Evolutionary conservation across 2,888 invertebrate genomes (phyloP).

Genomic region (Carterocephalus palaemon): DNA sequence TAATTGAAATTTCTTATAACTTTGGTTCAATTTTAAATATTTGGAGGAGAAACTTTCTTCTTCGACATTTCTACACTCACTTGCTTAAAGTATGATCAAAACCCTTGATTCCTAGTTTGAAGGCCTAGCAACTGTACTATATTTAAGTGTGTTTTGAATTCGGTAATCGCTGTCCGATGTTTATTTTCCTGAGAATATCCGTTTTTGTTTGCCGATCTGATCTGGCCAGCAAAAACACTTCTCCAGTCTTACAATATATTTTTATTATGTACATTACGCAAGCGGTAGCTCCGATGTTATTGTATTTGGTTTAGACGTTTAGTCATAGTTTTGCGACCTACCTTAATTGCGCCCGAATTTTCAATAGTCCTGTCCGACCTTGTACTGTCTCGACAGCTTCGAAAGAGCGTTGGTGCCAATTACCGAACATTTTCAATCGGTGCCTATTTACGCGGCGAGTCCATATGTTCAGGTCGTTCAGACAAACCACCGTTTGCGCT

Average conservation of each 20-base stretch:
- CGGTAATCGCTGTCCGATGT: too few relatives aligned
- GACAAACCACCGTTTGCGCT: constrained; percentile 23
- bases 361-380: constrained; percentile 42
- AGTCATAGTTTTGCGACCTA: constrained; percentile 35
- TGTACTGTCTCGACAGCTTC: constrained; percentile 31
- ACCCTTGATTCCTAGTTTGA: too few relatives aligned
- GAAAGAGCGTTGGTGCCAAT: constrained; percentile 26
- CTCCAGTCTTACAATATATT: constrained; percentile 9
- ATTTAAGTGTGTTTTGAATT: too few relatives aligned
- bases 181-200: too few relatives aligned
- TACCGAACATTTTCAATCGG: constrained; percentile 26
- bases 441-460: constrained; percentile 22
- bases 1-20: too few relatives aligned
- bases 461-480: constrained; percentile 26
- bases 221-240: constrained; percentile 14
- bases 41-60: too few relatives aligned
- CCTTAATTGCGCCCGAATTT: constrained; percentile 40
- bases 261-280: constrained; percentile 28
- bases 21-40: too few relatives aligned
- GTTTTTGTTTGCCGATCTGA: constrained; percentile 11
- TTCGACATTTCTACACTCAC: too few relatives aligned
- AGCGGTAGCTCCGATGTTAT: constrained; percentile 22
- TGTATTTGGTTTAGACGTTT: constrained; percentile 33
- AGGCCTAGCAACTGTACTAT: too few relatives aligned
- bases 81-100: too few relatives aligned